Base-by-base conservation (phyloP, 2,888 invertebrate genomes). In the Hanleya hanleyi region DNA sequence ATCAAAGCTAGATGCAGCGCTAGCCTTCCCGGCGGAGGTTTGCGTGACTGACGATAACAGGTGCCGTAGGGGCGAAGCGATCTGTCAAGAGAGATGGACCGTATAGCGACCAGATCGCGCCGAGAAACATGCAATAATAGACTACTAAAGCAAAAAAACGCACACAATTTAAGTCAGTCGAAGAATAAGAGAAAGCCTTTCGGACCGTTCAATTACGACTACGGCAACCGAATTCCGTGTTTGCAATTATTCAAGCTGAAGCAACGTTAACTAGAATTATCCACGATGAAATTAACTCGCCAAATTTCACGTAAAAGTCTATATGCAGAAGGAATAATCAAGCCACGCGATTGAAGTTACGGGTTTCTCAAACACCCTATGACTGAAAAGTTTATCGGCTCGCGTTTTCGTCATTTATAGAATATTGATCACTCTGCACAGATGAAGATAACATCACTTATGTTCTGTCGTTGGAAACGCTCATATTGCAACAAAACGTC, bases 191-290 rank as follows among this genome's bases (percentile, higher is more conserved):
- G 32, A 57, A 57, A 57, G 32, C 29, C 32, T n/a, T 15, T 57
- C 57, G 57, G 32, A 57, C 29, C 57, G 57, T 57, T 57, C 57
- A 57, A 57, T 57, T 57, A 57, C 57, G 57, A 26, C 57, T 15
- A 32, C 29, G n/a, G n/a, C n/a, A n/a, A n/a, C n/a, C n/a, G n/a
- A n/a, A n/a, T n/a, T n/a, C n/a, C n/a, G n/a, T n/a, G n/a, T n/a
- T n/a, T n/a, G n/a, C n/a, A n/a, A n/a, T n/a, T n/a, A n/a, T n/a
- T n/a, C n/a, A n/a, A n/a, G n/a, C n/a, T n/a, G n/a, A n/a, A n/a
- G n/a, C n/a, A n/a, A n/a, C n/a, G n/a, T n/a, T n/a, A n/a, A n/a
- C n/a, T n/a, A n/a, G n/a, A n/a, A n/a, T n/a, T n/a, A n/a, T n/a
- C n/a, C n/a, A n/a, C n/a, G n/a, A n/a, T n/a, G n/a, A n/a, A n/a